These are phyloP conservation scores for Lepidochrysops patricia DNA, from an alignment of 2,888 invertebrate genomes.

Conservation along the genomic window DNA sequence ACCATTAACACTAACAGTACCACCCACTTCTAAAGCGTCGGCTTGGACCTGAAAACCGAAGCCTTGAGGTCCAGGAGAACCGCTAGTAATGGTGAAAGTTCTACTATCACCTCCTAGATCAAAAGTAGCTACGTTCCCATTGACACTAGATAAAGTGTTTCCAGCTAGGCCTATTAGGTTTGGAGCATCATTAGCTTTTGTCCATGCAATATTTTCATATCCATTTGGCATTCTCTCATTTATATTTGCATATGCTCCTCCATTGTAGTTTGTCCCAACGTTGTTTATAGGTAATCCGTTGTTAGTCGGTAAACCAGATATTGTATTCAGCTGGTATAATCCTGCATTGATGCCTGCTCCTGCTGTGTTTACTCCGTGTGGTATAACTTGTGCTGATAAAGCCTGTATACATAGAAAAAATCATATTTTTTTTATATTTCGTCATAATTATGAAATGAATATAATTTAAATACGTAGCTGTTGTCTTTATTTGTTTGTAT, in stretches of 20 bases:
- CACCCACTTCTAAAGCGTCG: constrained; percentile 45
- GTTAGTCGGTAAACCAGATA: not conserved
- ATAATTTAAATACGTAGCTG: too few species aligned
- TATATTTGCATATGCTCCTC: constrained; percentile 13
- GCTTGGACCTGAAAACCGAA: constrained; percentile 41
- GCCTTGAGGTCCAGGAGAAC: constrained; percentile 28
- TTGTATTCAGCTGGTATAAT: not conserved
- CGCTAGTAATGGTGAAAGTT: constrained; percentile 29
- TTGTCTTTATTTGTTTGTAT: too few species aligned
- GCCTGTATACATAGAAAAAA: constrained; percentile 31
- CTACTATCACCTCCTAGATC: constrained; percentile 28
- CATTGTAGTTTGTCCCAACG: constrained; percentile 10
- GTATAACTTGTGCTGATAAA: constrained; percentile 29
- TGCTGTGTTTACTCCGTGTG: constrained; percentile 21
- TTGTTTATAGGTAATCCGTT: not conserved
- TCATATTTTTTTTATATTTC: not conserved
- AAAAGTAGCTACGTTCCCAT: constrained; percentile 30
- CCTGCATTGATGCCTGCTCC: constrained; percentile 11
- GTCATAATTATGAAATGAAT: too few species aligned
- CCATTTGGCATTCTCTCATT: constrained; percentile 2
- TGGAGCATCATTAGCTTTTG: constrained; percentile 5
- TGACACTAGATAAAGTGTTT: constrained; percentile 23
- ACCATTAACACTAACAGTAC: constrained; percentile 42
- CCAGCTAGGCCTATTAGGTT: constrained; percentile 22
- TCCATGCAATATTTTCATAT: not conserved